Conservation (phyloP, 2,113 vertebrate genomes). For the Dendrocopos noguchii region DNA sequence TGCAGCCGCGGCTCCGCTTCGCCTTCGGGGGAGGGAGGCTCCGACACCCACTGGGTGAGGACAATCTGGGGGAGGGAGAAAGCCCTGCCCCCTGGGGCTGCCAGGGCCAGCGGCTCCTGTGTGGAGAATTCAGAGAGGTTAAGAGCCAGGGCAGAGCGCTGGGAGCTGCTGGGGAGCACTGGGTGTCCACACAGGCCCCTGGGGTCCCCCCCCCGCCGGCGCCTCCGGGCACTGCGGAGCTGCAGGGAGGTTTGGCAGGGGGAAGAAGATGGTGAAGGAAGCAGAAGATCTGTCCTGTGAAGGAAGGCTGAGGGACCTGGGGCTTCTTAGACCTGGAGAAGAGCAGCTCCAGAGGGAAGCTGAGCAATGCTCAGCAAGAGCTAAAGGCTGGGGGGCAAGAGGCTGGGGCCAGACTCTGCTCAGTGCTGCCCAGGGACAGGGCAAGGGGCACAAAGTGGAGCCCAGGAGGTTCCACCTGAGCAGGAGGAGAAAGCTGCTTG, state of each 20-base stretch:
- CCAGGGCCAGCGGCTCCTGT: slow-evolving; percentile 48
- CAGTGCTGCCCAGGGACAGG: too few species aligned
- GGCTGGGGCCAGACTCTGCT: too few species aligned
- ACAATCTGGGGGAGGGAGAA: slow-evolving; percentile 84
- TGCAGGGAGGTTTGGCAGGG: not conserved
- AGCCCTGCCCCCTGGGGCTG: slow-evolving; percentile 18
- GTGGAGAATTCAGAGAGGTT: slow-evolving; percentile 63
- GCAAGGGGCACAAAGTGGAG: too few species aligned
- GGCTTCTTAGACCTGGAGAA: too few species aligned
- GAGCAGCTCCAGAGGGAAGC: too few species aligned
- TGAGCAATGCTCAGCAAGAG: too few species aligned
- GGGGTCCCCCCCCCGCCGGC: accelerated
- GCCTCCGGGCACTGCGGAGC: accelerated
- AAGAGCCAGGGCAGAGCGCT: not conserved
- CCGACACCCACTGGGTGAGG: slow-evolving; percentile 81
- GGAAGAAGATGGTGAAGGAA: too few species aligned
- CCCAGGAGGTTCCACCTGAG: too few species aligned
- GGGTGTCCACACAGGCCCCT: accelerated
- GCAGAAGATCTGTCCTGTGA: too few species aligned
- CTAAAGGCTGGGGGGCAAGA: too few species aligned
- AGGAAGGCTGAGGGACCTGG: too few species aligned
- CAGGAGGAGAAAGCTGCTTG: too few species aligned
- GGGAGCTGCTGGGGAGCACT: not conserved
- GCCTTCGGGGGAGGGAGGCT: slow-evolving; percentile 68
- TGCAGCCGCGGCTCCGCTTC: slow-evolving; percentile 3